A percentile compares a stretch with the other conserved stretches of the same genome.
phyloP scores from a whole-genome alignment of 2,888 invertebrate species.

The Aradus depressus region DNA sequence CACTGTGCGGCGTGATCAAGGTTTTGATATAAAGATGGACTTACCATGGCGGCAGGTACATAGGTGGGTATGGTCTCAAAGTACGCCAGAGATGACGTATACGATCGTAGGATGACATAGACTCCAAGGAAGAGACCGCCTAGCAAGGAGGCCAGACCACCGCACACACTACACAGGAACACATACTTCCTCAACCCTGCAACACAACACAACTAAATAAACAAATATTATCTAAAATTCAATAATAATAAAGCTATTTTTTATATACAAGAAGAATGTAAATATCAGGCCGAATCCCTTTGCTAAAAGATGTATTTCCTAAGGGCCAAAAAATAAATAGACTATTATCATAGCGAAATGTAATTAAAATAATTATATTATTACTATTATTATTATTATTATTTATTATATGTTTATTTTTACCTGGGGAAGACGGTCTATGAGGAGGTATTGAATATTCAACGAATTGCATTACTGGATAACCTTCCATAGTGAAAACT shows the following conservation, averaged over 20 bases:
- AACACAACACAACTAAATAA: background rate
- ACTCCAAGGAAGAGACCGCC: constrained; percentile 68
- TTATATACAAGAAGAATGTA: too few species aligned
- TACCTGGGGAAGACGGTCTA: constrained; percentile 16
- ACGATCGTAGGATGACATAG: constrained; percentile 64
- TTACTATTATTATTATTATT: too few species aligned
- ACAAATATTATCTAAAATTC: background rate
- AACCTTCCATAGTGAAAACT: constrained; percentile 44
- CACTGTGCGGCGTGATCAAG: too few species aligned
- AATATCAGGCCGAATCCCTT: too few species aligned
- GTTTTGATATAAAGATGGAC: too few species aligned
- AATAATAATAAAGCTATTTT: too few species aligned
- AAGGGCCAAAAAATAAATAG: background rate
- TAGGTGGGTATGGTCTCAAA: constrained; percentile 93
- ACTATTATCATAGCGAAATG: background rate
- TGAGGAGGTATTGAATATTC: constrained; percentile 49
- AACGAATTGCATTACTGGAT: constrained; percentile 55
- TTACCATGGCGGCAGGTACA: constrained; percentile 82
- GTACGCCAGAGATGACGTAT: constrained; percentile 61
- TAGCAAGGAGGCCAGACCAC: constrained; percentile 61
- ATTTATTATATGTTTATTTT: too few species aligned
- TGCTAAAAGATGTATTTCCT: too few species aligned
- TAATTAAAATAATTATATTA: background rate
- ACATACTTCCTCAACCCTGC: constrained; percentile 61
- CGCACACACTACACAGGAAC: constrained; percentile 71